Evolutionary conservation across 2,113 vertebrate genomes (phyloP).

Genomic region (Oxyruncus cristatus): DNA sequence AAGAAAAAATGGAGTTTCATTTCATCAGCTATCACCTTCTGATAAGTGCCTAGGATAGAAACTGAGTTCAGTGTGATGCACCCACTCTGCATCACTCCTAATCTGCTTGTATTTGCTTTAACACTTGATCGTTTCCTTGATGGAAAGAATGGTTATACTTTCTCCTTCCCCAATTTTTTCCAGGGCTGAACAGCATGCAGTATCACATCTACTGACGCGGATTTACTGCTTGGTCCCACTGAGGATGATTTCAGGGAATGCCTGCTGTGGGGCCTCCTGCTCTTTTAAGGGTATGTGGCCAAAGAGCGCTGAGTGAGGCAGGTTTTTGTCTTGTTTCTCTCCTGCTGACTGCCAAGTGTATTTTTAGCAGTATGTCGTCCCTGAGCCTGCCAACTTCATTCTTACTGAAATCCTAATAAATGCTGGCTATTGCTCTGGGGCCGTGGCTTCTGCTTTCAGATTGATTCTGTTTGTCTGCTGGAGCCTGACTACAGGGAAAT

Average conservation of each 20-base stretch:
- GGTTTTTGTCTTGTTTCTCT: neutral
- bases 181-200: neutral
- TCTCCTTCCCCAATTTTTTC: neutral
- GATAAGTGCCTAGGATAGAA: neutral
- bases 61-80: neutral
- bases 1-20: neutral
- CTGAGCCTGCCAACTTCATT: neutral
- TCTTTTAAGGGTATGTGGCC: neutral
- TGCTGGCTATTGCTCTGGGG: neutral
- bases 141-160: neutral
- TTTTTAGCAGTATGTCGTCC: conserved; percentile 2
- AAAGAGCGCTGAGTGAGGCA: neutral
- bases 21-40: neutral
- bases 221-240: neutral
- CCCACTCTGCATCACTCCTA: neutral
- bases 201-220: neutral
- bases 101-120: neutral
- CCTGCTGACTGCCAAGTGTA: neutral
- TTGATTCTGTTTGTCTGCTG: neutral
- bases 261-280: neutral
- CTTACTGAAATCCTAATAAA: neutral
- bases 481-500: neutral
- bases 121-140: neutral
- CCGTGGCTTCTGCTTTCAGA: neutral
- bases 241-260: neutral